Conservation (phyloP, 2,888 invertebrate species). For the Epistrophella euchroma region DNA sequence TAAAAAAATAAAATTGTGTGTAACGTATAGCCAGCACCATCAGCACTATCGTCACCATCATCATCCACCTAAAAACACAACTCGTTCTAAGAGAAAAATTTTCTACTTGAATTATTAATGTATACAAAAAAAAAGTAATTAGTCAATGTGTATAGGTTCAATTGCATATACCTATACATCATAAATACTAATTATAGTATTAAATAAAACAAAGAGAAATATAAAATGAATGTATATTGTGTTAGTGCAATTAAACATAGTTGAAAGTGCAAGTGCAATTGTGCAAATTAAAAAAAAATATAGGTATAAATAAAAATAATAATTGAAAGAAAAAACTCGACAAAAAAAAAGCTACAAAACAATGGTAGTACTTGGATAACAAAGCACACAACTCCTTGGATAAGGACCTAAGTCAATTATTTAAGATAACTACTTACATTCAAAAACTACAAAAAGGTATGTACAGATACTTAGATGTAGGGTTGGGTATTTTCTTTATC, state of each 20-base stretch:
- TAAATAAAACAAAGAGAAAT: constrained; percentile 4
- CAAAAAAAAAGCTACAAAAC: constrained; percentile 14
- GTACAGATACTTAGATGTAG: too few relatives aligned
- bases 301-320: constrained; percentile 29
- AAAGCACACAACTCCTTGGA: constrained; percentile 38
- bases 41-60: constrained; percentile 22
- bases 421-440: constrained; percentile 26
- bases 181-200: constrained; percentile 22
- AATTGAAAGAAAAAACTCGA: constrained; percentile 24
- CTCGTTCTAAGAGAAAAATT: constrained; percentile 30
- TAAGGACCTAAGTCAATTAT: constrained; percentile 63
- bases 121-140: constrained; percentile 19
- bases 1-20: constrained; percentile 46
- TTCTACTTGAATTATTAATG: constrained; percentile 43
- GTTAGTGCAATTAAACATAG: constrained; percentile 21
- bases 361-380: constrained; percentile 68
- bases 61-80: constrained; percentile 31
- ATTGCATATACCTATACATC: too few relatives aligned
- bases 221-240: constrained; percentile 14
- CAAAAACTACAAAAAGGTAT: constrained; percentile 48
- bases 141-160: constrained; percentile 21
- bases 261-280: constrained; percentile 27
- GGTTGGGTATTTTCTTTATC: constrained; percentile 2
- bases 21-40: constrained; percentile 38
- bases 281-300: constrained; percentile 10